Percentiles rank a stretch among this genome's conserved stretches.
Evolutionary conservation across 1,140 invertebrate genomes (phyloP).

Genomic region (Zaprionus nigranus): DNA sequence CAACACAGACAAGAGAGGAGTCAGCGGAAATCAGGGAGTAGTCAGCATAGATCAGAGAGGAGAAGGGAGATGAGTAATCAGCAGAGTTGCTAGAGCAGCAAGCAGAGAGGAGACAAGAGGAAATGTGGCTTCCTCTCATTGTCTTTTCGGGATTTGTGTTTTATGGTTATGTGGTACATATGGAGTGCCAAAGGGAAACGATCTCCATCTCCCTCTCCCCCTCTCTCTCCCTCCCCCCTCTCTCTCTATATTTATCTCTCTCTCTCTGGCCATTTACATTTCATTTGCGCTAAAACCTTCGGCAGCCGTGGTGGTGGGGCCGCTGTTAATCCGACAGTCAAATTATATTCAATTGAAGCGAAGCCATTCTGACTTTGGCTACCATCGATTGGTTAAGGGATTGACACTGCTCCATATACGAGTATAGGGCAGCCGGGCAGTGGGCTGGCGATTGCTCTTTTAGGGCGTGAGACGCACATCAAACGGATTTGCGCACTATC

Average conservation of each 20-base stretch:
- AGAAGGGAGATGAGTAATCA: too few species aligned
- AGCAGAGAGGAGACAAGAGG: not conserved
- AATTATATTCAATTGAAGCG: constrained; percentile 73
- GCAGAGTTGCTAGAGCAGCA: too few species aligned
- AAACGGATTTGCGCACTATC: constrained; percentile 57
- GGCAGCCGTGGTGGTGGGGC: not conserved
- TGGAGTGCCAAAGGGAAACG: not conserved
- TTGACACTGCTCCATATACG: constrained; percentile 2
- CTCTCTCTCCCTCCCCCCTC: constrained; percentile 8
- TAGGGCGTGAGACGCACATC: constrained; percentile 29
- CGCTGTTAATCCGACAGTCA: constrained; percentile 62
- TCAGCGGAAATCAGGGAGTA: too few species aligned
- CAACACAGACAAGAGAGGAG: too few species aligned
- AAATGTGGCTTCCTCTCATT: not conserved
- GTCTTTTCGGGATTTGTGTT: constrained; percentile 48
- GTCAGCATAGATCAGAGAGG: too few species aligned
- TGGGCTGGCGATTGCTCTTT: constrained; percentile 48
- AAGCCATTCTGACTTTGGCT: constrained; percentile 41
- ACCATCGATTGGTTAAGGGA: constrained; percentile 35
- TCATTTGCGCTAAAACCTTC: constrained; percentile 56
- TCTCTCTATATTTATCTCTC: not conserved
- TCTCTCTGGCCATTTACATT: constrained; percentile 60
- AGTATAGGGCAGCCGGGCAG: not conserved
- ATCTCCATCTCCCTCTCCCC: constrained; percentile 24
- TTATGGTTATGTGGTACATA: constrained; percentile 59